Percentiles rank a stretch among this genome's conserved stretches.
phyloP scores from a whole-genome alignment of 2,888 invertebrate genomes.

The Parasteatoda lunata region DNA sequence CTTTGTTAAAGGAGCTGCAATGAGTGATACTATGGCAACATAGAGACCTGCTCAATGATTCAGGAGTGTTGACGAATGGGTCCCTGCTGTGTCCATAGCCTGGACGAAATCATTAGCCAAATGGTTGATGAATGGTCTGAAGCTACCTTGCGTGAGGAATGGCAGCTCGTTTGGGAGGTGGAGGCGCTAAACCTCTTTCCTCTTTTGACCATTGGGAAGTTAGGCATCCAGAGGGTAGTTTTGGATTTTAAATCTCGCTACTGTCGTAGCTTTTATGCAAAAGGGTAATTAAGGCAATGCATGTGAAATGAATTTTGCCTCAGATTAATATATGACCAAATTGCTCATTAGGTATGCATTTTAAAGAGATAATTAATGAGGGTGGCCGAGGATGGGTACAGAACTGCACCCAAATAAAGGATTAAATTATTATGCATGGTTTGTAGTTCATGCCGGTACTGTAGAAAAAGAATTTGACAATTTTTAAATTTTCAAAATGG shows the following conservation, averaged over 20 bases:
- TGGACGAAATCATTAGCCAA: constrained; percentile 51
- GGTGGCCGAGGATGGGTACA: too few relatives aligned
- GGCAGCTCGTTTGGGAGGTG: constrained; percentile 21
- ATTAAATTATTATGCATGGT: too few relatives aligned
- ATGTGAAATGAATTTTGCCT: not conserved
- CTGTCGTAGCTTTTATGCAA: not conserved
- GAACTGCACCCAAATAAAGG: too few relatives aligned
- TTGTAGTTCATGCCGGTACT: too few relatives aligned
- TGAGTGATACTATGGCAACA: constrained; percentile 17
- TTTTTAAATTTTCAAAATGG: too few relatives aligned
- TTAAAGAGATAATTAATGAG: too few relatives aligned
- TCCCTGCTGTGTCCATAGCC: not conserved
- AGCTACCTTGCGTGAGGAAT: constrained; percentile 8
- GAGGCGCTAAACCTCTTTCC: not conserved
- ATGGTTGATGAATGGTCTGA: constrained; percentile 40
- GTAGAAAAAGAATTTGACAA: too few relatives aligned
- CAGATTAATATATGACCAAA: constrained; percentile 6
- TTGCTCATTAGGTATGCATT: too few relatives aligned
- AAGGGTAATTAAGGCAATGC: not conserved
- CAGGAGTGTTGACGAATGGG: constrained; percentile 22
- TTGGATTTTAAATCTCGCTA: not conserved
- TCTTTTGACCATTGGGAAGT: not conserved
- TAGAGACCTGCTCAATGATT: constrained; percentile 25
- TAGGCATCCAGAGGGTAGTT: not conserved
- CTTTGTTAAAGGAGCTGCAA: constrained; percentile 5